Evolutionary conservation across 2,888 invertebrate genomes (phyloP), one percentile per base, ranked within the genome.

Genomic region (Nycteola revayana): DNA sequence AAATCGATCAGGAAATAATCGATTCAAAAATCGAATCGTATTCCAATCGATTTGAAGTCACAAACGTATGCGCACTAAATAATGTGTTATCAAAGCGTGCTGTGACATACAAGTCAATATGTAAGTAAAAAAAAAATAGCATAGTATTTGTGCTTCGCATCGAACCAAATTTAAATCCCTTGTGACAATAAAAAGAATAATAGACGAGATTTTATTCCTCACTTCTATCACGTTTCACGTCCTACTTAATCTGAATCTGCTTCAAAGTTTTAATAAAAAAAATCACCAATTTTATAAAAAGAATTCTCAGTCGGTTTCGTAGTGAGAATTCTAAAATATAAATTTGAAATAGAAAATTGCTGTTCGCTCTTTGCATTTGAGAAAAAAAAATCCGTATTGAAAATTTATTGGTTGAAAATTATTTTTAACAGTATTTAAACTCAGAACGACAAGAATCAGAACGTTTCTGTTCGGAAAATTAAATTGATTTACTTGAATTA

Each of bases 61-160:
- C 9, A 37, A 33, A 23, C 45, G 58, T 53, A 49, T 52, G 42
- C 29, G 47, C 49, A 49, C 43, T 32, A 35, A 25, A 36, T 44
- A 39, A 46, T 44, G 64, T 73, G 60, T 60, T 57, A 74, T 80
- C 68, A 80, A 86, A 75, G 70, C 68, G 87, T 77, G 87, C 87
- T 87, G 87, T 87, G 87, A 86, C 86, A 80, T 73, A 63, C 62
- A 76, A 87, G 86, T 87, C 87, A 87, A 77, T 86, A 84, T 80
- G 49, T 83, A 75, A 79, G 75, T 77, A 59, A 63, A 59, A 37
- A 59, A 60, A 58, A 53, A 44, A 63, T 83, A 84, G 74, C 57
- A 61, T 83, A 79, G 58, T 70, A 66, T 53, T 64, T 67, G 65
- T 68, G 72, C 77, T 76, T 78, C 63, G 66, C 64, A 66, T 69